Evolutionary conservation across 1,140 invertebrate species (phyloP), one percentile per base, ranked within the genome.

Genomic region (Atta texana): DNA sequence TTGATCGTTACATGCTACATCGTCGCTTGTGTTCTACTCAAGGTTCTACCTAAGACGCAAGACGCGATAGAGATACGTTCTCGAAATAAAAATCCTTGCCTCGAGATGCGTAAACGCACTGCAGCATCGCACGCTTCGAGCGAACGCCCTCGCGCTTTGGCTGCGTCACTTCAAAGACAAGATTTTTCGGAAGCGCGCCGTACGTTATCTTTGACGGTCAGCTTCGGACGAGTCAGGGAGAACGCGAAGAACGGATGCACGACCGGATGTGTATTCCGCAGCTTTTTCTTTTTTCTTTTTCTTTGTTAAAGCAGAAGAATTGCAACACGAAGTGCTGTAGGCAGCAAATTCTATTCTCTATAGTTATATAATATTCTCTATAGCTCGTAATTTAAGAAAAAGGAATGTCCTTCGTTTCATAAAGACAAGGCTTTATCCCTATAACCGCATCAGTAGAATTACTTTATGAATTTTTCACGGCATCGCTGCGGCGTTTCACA

Each of bases 101-200:
- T 24, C 21, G 51, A 16, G 78, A 57, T 12, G 21, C 51, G 34
- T 81, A 81, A 81, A 81, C 51, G 78, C 39, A 63, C 16, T 16
- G 34, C 44, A 3, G 44, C 61, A 24, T 63, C 75, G 21, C 39
- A 21, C 34, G 34, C 31, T 24, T 39, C 34, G 66, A 55, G 66
- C 64, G 68, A 61, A 84, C 80, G 14, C 68, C 80, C 80, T 82
- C 80, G 78, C 68, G 31, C 39, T 53, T 72, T 44, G 44, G 53
- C 21, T 64, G 85, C 68, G 76, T 80, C 84, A 89, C 88, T 91
- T 91, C 91, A 92, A 90, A 91, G 89, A 87, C 82, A 84, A 86
- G 86, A 87, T 90, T 91, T 87, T 91, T 91, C 88, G 82, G 90
- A 89, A 74, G 75, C 77, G 57, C 61, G 84, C 31, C 53, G 69